Evolutionary conservation across 2,113 vertebrate genomes (phyloP).

Genomic region (Chloebia gouldiae): DNA sequence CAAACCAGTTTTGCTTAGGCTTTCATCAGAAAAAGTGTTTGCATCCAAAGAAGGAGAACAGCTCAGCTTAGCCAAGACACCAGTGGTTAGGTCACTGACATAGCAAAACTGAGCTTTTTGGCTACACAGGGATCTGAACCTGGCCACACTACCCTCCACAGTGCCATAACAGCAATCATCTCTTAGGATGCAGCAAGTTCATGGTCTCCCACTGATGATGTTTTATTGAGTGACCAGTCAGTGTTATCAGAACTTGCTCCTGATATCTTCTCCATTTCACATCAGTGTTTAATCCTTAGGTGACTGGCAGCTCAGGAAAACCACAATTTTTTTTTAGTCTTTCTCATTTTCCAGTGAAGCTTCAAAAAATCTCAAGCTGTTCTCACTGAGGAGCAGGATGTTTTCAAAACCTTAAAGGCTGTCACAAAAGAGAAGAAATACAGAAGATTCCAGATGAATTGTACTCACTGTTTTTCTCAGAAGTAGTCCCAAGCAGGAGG

Average conservation of each 20-base stretch:
- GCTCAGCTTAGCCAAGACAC: not conserved
- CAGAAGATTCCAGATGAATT: not conserved
- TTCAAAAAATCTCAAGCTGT: not conserved
- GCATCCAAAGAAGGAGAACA: conserved; percentile 12
- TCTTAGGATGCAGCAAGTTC: not conserved
- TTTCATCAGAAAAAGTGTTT: conserved; percentile 28
- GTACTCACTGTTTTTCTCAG: not conserved
- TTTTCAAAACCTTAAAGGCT: not conserved
- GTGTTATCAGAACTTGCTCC: not conserved
- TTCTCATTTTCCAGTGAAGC: not conserved
- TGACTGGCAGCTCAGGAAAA: not conserved
- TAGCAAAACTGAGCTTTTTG: not conserved
- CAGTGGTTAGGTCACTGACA: not conserved
- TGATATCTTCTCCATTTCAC: not conserved
- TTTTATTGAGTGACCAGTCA: not conserved
- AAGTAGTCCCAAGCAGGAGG: not conserved
- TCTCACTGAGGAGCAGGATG: not conserved
- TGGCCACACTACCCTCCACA: not conserved
- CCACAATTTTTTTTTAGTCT: fast-evolving
- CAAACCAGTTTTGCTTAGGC: conserved; percentile 1
- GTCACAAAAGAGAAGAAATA: not conserved
- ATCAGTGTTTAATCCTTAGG: not conserved
- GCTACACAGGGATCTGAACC: not conserved
- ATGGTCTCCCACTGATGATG: not conserved
- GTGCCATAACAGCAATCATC: not conserved